Base-by-base conservation (phyloP, 2,888 invertebrate genomes). In the Rhagonycha lutea region DNA sequence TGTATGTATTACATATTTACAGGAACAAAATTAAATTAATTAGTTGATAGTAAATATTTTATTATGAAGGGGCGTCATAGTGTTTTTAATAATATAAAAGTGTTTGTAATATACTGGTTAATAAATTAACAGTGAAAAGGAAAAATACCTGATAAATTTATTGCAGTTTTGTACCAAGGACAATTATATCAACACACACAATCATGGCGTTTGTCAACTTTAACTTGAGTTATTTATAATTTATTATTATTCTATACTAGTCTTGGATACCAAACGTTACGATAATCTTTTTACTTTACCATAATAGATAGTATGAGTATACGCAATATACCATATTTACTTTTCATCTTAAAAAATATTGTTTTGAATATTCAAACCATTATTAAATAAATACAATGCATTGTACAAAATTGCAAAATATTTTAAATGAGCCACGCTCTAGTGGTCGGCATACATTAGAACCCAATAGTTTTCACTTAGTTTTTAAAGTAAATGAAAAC, bases 171-270 rank as follows among this genome's bases (percentile, higher is more conserved):
- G 28, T 68, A 68, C 61, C 23, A 68, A 68, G 29, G 61, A 72
- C 28, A n/a, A 9, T 67, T 60, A 26, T 18, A 72, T 28, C 14
- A 70, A 72, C 14, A 26, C 26, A 72, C 61, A 72, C 61, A n/a
- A 47, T n/a, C 47, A 67, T 72, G 29, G 28, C 26, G 9, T 29
- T 24, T 29, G 24, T 4, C 18, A 68, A 68, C 61, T 65, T 61
- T 67, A 29, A 61, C 61, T 28, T 18, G 72, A 72, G 72, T 61
- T 72, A 72, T 61, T 72, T 72, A 68, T 72, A 72, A 72, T 60
- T 72, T 67, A 26, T 68, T 29, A 72, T 72, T 14, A n/a, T n/a
- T 65, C 24, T 14, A 62, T 65, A 67, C 61, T 26, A 26, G 14
- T 47, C 23, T 18, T 18, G 2, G 2, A 18, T 18, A 18, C 18